phyloP scores from a whole-genome alignment of 2,888 invertebrate genomes.

The Kryphioiulus occultus region DNA sequence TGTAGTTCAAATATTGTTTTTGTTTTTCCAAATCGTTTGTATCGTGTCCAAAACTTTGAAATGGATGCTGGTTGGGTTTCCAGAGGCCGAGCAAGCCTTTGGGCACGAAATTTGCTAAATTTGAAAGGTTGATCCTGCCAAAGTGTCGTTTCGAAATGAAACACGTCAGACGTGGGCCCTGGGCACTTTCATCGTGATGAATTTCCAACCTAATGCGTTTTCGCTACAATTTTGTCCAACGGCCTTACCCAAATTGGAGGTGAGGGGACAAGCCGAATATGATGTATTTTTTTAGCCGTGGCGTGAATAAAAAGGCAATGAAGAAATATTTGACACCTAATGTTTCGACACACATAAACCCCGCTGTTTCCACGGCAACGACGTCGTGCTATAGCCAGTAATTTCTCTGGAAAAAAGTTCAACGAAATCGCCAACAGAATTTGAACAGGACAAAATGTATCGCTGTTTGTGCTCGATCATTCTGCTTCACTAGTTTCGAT shows the following conservation, averaged over 20 bases:
- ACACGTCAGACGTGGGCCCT: neutral
- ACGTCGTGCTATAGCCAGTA: neutral
- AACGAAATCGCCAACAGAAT: neutral
- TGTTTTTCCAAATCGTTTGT: neutral
- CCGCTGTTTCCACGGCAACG: neutral
- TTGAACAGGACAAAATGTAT: slow-evolving; percentile 32
- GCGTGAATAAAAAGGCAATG: slow-evolving; percentile 27
- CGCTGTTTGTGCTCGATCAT: slow-evolving; percentile 24
- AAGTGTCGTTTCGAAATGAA: neutral
- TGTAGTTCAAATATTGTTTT: too few species aligned
- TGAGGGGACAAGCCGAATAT: slow-evolving; percentile 25
- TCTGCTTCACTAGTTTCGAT: neutral
- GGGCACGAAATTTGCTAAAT: neutral
- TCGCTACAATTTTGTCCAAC: neutral
- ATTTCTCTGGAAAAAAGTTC: neutral
- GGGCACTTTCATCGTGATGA: neutral
- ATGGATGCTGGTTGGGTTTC: neutral
- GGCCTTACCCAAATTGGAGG: neutral
- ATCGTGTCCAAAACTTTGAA: neutral
- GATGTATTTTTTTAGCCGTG: slow-evolving; percentile 4
- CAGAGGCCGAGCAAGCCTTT: neutral
- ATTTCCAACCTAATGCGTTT: neutral
- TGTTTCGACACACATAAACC: neutral
- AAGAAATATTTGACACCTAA: slow-evolving; percentile 38
- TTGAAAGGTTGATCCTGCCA: slow-evolving; percentile 7